Conservation (phyloP, 2,797 vertebrate species). For the Ctenopoma multispine region DNA sequence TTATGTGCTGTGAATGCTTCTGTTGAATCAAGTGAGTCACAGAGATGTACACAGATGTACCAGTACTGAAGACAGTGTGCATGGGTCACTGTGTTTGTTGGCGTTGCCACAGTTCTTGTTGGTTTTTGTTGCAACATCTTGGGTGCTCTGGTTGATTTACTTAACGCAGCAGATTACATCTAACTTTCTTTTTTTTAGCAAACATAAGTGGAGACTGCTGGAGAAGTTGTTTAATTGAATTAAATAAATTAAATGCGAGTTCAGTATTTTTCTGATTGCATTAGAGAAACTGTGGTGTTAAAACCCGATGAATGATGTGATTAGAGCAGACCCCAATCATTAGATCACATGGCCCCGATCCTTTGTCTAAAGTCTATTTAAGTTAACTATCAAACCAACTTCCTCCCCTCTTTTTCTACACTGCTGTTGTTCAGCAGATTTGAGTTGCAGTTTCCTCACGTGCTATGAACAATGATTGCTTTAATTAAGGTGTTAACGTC, state of each 20-base stretch:
- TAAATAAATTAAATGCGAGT: background rate
- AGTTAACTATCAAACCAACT: background rate
- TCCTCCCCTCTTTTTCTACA: no score
- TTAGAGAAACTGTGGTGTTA: background rate
- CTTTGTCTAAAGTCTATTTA: background rate
- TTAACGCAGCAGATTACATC: background rate
- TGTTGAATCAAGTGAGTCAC: conserved; percentile 33
- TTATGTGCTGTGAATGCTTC: background rate
- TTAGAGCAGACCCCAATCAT: background rate
- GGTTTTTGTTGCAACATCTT: conserved; percentile 65
- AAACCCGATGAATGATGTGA: conserved; percentile 2
- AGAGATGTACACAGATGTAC: conserved; percentile 30
- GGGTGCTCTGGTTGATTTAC: conserved; percentile 30
- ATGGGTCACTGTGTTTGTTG: conserved; percentile 63
- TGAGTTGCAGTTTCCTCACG: background rate
- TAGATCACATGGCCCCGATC: conserved; percentile 16
- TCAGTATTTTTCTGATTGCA: background rate
- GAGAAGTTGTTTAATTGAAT: background rate
- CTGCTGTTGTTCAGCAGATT: background rate
- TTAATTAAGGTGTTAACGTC: conserved; percentile 4
- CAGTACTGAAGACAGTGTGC: conserved; percentile 3
- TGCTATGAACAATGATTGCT: background rate
- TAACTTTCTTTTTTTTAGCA: background rate
- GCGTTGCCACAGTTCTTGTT: conserved; percentile 70
- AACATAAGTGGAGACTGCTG: background rate